Evolutionary conservation across 2,888 invertebrate genomes (phyloP), one percentile per base, ranked within the genome.

Genomic region (Vanessa cardui): DNA sequence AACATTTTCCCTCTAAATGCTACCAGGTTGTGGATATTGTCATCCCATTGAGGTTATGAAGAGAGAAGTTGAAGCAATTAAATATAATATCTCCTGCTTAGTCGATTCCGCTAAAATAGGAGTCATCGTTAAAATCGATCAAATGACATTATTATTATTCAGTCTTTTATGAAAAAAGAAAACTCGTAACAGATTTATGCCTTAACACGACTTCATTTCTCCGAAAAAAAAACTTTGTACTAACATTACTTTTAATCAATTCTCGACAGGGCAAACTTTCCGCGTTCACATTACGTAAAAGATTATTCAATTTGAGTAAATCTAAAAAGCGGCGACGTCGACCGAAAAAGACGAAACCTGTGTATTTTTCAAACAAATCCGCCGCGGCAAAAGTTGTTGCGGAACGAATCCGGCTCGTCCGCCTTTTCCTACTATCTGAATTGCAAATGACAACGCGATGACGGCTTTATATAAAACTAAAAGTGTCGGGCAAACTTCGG

Each of bases 401-500:
- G 83, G 78, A 82, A 83, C 85, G 81, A 79, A 83, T 80, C 77
- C 77, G 71, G 76, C 77, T 79, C 85, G 83, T 81, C 86, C 87
- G 90, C 89, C 90, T 89, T 90, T 91, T 90, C 86, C 85, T 80
- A 87, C 84, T 80, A 90, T 92, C 89, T 90, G 92, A 89, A 92
- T 92, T 92, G 92, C 91, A 92, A 92, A 92, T 92, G 78, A 81
- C 85, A 80, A 78, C 82, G 87, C 83, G 89, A 90, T 89, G 90
- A 90, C 89, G 87, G 80, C 88, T 88, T 85, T 84, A 85, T 86
- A 86, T 88, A 84, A 86, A 92, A 92, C 92, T 92, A 91, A 91
- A 92, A 92, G 91, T 92, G 91, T 88, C 87, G 82, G 83, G 84
- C 90, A 90, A 92, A 92, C 92, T 92, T 92, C 82, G 87, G 86